Percentiles rank a stretch among this genome's conserved stretches.
Evolutionary conservation across 2,888 invertebrate species (phyloP).

Genomic region (Patella caerulea): DNA sequence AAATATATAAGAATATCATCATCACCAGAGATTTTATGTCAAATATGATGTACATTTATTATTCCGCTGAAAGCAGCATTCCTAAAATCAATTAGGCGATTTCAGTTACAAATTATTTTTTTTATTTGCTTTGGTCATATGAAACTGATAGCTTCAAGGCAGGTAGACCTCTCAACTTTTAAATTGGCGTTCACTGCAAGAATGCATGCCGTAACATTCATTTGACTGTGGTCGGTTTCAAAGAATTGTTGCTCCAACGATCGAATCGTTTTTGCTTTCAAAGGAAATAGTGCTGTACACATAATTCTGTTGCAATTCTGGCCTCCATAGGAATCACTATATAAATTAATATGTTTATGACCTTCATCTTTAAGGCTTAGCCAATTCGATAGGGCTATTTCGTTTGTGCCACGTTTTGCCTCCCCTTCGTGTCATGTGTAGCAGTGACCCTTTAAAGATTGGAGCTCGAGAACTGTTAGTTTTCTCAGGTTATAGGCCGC

Average conservation of each 20-base stretch:
- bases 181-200: neutral
- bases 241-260: neutral
- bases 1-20: neutral
- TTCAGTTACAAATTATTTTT: neutral
- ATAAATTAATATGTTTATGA: neutral
- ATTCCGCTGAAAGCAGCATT: neutral
- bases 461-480: neutral
- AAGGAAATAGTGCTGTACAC: neutral
- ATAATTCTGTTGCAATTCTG: neutral
- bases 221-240: neutral
- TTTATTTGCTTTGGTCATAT: neutral
- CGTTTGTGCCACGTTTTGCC: neutral
- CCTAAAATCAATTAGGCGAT: neutral
- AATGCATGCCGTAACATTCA: neutral
- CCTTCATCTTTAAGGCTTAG: neutral
- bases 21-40: neutral
- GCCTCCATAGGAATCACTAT: neutral
- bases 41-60: neutral
- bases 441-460: neutral
- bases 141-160: neutral
- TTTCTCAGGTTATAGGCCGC: neutral
- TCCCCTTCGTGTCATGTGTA: neutral
- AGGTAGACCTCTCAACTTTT: neutral
- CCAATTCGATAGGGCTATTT: neutral
- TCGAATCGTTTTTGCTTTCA: neutral